Evolutionary conservation across 2,113 vertebrate genomes (phyloP).

Genomic region (Xiphophorus hellerii): DNA sequence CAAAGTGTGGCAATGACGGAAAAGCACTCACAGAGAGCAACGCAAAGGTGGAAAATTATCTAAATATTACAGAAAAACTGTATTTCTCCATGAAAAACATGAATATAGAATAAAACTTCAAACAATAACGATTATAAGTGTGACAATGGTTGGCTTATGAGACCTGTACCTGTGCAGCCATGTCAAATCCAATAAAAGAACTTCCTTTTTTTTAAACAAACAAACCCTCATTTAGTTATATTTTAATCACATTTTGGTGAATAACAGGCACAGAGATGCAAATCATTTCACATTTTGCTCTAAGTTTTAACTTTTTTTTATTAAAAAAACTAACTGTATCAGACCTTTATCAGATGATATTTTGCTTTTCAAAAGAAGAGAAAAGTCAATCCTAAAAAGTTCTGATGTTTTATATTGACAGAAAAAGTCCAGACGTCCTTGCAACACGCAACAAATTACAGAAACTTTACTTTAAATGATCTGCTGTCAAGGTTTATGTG

Average conservation of each 20-base stretch:
- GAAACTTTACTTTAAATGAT: background rate
- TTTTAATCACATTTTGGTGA: background rate
- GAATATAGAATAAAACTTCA: too few species aligned
- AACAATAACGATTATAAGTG: too few species aligned
- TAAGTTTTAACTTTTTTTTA: background rate
- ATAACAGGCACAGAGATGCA: background rate
- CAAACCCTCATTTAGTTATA: too few species aligned
- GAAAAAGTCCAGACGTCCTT: too few species aligned
- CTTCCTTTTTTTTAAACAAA: too few species aligned
- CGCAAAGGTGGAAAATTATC: background rate
- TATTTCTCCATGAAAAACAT: too few species aligned
- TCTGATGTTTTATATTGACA: background rate
- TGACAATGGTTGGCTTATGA: too few species aligned
- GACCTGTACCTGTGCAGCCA: too few species aligned
- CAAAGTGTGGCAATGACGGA: conserved; percentile 3
- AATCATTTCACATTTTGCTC: background rate
- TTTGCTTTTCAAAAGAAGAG: background rate
- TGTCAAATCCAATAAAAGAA: too few species aligned
- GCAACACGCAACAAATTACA: too few species aligned
- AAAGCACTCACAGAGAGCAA: conserved; percentile 15
- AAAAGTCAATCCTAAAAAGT: background rate
- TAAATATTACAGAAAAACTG: background rate
- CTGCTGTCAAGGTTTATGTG: background rate
- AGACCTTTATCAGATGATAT: background rate
- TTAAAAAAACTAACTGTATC: background rate